phyloP scores from a whole-genome alignment of 2,797 vertebrate genomes.

The Okamejei kenojei region DNA sequence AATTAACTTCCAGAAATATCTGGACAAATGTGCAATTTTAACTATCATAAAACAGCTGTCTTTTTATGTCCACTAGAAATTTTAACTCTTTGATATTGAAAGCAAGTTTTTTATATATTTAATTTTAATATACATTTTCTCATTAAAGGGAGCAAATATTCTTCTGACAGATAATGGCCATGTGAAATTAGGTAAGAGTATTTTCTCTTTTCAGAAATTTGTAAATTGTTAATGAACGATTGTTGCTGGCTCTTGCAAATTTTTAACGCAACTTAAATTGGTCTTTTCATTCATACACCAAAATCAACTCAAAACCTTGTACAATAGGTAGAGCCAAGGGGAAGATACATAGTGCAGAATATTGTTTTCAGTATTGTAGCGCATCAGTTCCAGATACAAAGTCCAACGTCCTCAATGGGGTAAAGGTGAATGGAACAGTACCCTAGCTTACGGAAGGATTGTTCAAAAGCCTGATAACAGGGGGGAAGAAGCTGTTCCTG shows the following conservation, averaged over 20 bases:
- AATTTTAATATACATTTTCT: neutral
- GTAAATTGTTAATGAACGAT: neutral
- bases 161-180: conserved; percentile 94
- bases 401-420: too few relatives aligned
- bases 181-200: conserved; percentile 85
- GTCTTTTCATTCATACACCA: neutral
- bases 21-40: neutral
- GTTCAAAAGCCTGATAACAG: too few relatives aligned
- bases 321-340: too few relatives aligned
- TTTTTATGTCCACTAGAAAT: neutral
- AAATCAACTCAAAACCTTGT: too few relatives aligned
- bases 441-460: too few relatives aligned
- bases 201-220: neutral
- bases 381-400: too few relatives aligned
- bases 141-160: conserved; percentile 90
- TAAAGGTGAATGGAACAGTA: too few relatives aligned
- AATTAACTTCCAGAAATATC: neutral
- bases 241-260: neutral
- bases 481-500: too few relatives aligned
- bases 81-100: neutral
- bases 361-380: too few relatives aligned
- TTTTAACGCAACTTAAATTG: neutral
- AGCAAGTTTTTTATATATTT: neutral
- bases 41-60: neutral
- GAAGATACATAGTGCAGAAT: too few relatives aligned